These are phyloP conservation scores for Campodea augens DNA, from an alignment of 1,140 invertebrate species.

Conservation along the genomic window DNA sequence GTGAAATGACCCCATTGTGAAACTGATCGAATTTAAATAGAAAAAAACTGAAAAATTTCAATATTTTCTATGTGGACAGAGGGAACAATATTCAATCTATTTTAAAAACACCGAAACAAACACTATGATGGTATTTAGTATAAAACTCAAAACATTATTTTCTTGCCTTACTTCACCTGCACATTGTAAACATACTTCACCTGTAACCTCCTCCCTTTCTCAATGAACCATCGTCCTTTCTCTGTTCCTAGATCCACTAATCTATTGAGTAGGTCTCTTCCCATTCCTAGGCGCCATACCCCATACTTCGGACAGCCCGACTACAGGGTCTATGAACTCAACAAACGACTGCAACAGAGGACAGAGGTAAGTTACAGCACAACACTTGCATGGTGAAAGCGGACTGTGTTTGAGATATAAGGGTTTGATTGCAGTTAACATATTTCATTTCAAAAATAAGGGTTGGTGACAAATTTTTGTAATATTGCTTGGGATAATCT, in stretches of 20 bases:
- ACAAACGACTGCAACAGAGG: conserved; percentile 88
- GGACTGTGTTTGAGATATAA: no score
- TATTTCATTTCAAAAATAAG: no score
- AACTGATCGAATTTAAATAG: background rate
- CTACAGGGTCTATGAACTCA: conserved; percentile 91
- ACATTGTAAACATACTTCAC: background rate
- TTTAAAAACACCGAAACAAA: no score
- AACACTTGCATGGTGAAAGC: background rate
- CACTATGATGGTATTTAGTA: no score
- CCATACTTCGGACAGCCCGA: conserved; percentile 92
- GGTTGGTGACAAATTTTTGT: no score
- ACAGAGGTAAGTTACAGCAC: conserved; percentile 64
- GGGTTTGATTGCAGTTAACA: no score
- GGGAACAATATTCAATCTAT: background rate
- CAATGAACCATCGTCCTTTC: background rate
- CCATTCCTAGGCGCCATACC: conserved; percentile 71
- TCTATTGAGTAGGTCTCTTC: conserved; percentile 34
- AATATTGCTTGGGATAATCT: no score
- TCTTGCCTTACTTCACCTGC: no score
- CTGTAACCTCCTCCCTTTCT: background rate
- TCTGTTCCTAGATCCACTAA: conserved; percentile 2
- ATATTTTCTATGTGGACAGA: background rate
- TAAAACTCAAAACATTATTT: no score
- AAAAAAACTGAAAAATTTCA: no score
- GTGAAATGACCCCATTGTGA: no score